phyloP scores from a whole-genome alignment of 2,888 invertebrate genomes.

The Drosophila aldrichi region DNA sequence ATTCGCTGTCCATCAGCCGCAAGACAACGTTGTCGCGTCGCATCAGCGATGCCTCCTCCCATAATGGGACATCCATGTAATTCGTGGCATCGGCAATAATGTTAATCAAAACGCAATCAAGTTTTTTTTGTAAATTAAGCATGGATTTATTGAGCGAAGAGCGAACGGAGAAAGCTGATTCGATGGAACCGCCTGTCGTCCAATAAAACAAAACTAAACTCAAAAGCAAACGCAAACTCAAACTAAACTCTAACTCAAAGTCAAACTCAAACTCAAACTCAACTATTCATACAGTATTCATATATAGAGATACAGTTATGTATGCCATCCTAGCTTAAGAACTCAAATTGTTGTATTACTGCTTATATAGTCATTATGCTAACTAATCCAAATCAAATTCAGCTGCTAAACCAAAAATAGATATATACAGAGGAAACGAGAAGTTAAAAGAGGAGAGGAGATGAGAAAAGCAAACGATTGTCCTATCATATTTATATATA shows the following conservation, averaged over 20 bases:
- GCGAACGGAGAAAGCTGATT: constrained; percentile 6
- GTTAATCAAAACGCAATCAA: constrained; percentile 28
- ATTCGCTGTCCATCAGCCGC: constrained; percentile 85
- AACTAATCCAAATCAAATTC: constrained; percentile 8
- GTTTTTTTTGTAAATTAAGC: constrained; percentile 42
- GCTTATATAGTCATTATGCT: constrained; percentile 13
- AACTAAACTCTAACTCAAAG: neutral
- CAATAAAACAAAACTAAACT: constrained; percentile 26
- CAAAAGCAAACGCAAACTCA: neutral
- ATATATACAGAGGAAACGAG: neutral
- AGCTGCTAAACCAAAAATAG: constrained; percentile 4
- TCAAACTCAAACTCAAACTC: neutral
- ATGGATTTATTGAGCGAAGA: constrained; percentile 8
- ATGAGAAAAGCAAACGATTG: neutral
- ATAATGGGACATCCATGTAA: constrained; percentile 84
- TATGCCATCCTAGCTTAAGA: constrained; percentile 36
- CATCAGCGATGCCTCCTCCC: constrained; percentile 84
- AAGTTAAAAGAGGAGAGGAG: no score
- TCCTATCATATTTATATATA: constrained; percentile 6
- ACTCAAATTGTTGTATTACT: constrained; percentile 21
- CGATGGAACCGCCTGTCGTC: constrained; percentile 31
- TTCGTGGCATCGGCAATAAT: constrained; percentile 17
- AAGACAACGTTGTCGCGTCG: constrained; percentile 83
- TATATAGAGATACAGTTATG: constrained; percentile 6
- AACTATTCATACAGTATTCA: constrained; percentile 26